Evolutionary conservation across 1,140 invertebrate species (phyloP).

Genomic region (Globodera ellingtonae): DNA sequence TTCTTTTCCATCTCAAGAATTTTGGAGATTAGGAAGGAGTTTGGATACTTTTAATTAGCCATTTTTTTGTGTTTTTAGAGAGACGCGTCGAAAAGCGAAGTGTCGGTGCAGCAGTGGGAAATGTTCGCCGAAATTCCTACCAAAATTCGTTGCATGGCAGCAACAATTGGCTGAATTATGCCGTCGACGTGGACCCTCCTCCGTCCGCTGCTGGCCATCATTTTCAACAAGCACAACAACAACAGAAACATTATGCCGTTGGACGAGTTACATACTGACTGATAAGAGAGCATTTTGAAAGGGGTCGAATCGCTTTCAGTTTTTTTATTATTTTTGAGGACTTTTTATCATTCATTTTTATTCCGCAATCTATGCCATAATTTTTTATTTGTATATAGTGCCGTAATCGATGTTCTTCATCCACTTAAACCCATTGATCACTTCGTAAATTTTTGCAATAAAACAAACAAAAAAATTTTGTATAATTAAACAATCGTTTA

Average conservation of each 20-base stretch:
- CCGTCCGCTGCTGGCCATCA: no score
- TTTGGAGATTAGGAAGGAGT: neutral
- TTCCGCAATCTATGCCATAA: neutral
- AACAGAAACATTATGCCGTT: no score
- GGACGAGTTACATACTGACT: neutral
- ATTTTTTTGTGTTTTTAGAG: neutral
- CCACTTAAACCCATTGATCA: neutral
- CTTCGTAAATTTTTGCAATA: neutral
- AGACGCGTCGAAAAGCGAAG: constrained; percentile 1
- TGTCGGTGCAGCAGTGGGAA: constrained; percentile 6
- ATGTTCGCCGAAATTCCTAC: constrained; percentile 45
- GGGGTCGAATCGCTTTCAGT: neutral
- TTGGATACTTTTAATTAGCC: no score
- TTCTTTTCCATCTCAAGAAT: neutral
- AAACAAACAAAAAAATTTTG: neutral
- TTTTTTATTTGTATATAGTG: no score
- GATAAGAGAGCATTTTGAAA: neutral
- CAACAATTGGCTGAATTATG: constrained; percentile 29
- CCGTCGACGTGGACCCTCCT: no score
- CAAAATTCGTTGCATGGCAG: constrained; percentile 42
- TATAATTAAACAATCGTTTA: neutral
- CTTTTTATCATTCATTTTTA: constrained; percentile 1
- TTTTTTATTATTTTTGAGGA: constrained; percentile 9
- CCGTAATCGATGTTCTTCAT: neutral
- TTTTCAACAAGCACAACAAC: no score